Evolutionary conservation across 2,113 vertebrate genomes (phyloP), one percentile per base, ranked within the genome.

Genomic region (Nesospiza acunhae): DNA sequence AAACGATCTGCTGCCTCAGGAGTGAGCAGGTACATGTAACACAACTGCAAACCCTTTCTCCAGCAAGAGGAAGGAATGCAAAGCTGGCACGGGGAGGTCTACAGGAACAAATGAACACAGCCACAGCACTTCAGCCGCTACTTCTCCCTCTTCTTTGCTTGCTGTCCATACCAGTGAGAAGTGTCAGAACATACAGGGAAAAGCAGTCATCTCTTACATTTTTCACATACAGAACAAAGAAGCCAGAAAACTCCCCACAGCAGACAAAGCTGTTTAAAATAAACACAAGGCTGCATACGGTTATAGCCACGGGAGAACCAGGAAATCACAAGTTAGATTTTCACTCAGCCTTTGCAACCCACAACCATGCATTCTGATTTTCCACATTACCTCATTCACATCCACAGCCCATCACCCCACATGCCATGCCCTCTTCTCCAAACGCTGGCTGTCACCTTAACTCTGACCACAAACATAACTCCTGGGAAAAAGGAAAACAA

Each of bases 381-480:
- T 83, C 94, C 77, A 79, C 70, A n/a, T 68, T 31, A 52, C 93
- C 93, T 94, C 94, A 47, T 23, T 58, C 79, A n/a, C 68, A 70
- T 59, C 66, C 84, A 56, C 77, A 80, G 56, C 88, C 88, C 46
- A 39, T 37, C 76, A 58, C 94, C 70, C 66, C 62, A 30, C 33
- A 67, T 1, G 7, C 75, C 64, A 15, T 77, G 39, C 80, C 83
- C 72, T 87, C 73, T 84, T 37, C 83, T 77, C 84, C 80, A 30
- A 82, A 66, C 0, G 5, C 72, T 41, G 62, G 17, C 46, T 80
- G 73, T 67, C 90, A 92, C 93, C 93, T 84, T 27, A 92, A 75
- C 77, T 81, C 91, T 70, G 73, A 94, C 86, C 93, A 82, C 83
- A 95, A 75, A 92, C 69, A 19, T n/a, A 89, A 95, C 63, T 93